Evolutionary conservation across 92 coral and sea anemone species (phyloP).

Genomic region (Paramuricea clavata): DNA sequence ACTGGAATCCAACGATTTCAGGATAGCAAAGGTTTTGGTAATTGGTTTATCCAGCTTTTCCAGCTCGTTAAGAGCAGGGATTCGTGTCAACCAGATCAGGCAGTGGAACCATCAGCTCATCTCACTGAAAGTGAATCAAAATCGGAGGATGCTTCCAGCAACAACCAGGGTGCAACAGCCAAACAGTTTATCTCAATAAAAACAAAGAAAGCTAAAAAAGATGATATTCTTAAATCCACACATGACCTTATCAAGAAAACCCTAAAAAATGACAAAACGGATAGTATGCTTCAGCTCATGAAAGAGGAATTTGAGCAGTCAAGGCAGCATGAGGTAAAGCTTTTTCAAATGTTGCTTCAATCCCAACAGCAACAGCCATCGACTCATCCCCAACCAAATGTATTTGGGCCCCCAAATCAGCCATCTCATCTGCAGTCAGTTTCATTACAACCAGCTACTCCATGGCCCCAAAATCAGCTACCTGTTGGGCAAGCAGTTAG

Average conservation of each 20-base stretch:
- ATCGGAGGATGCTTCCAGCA: background rate
- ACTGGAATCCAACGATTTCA: background rate
- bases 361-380: background rate
- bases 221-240: slow-evolving; percentile 10
- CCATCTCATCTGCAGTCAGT: background rate
- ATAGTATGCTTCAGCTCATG: slow-evolving; percentile 17
- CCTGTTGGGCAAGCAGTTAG: too few relatives aligned
- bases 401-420: background rate
- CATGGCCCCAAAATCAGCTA: too few relatives aligned
- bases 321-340: slow-evolving; percentile 3
- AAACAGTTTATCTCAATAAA: background rate
- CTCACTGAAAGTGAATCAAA: background rate
- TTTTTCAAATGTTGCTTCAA: background rate
- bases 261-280: slow-evolving; percentile 23
- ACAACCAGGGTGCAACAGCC: background rate
- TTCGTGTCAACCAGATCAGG: background rate
- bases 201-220: background rate
- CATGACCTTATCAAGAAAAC: slow-evolving; percentile 9
- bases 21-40: background rate
- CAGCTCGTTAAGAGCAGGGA: background rate
- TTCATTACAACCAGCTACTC: background rate
- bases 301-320: slow-evolving; percentile 16
- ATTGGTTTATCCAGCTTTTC: background rate
- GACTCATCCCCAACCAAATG: background rate
- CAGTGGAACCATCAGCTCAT: background rate